A percentile compares a stretch with the other conserved stretches of the same genome.
Conservation (phyloP, 1,140 invertebrate species). For the Zaprionus vittiger region DNA sequence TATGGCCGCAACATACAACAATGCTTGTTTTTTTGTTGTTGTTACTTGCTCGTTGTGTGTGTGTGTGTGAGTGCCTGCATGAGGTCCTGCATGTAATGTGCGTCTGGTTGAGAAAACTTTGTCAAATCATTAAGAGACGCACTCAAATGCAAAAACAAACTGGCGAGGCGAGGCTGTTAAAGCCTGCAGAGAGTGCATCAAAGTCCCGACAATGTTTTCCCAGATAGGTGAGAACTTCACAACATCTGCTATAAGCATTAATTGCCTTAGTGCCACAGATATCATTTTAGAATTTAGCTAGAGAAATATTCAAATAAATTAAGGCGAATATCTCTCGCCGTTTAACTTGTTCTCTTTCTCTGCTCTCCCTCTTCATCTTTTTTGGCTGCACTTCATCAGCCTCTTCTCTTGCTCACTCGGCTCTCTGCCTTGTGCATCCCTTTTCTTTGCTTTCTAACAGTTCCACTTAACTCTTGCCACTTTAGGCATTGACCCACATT, state of each 20-base stretch:
- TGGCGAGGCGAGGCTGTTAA: conserved; percentile 11
- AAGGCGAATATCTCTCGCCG: background rate
- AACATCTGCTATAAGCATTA: background rate
- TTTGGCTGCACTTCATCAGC: background rate
- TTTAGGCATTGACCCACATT: conserved; percentile 30
- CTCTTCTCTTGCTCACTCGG: background rate
- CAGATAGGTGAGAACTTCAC: background rate
- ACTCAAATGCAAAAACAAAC: conserved; percentile 52
- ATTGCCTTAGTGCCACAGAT: background rate
- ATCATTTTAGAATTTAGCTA: background rate
- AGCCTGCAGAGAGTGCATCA: conserved; percentile 12
- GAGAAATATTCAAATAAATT: background rate
- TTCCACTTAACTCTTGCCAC: background rate
- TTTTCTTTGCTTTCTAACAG: background rate
- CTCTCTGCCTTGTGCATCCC: background rate
- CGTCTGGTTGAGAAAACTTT: conserved; percentile 62
- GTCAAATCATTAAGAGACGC: conserved; percentile 61
- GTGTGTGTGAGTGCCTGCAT: conserved; percentile 22
- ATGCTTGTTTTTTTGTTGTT: conserved; percentile 49
- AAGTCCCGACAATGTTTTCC: conserved; percentile 24
- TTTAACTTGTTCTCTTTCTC: background rate
- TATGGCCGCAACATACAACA: conserved; percentile 63
- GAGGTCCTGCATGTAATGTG: conserved; percentile 58
- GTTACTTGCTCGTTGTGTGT: conserved; percentile 1
- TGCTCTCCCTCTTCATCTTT: background rate